These are phyloP conservation scores for Electrophaes corylata DNA, from an alignment of 2,888 invertebrate genomes.

Conservation along the genomic window DNA sequence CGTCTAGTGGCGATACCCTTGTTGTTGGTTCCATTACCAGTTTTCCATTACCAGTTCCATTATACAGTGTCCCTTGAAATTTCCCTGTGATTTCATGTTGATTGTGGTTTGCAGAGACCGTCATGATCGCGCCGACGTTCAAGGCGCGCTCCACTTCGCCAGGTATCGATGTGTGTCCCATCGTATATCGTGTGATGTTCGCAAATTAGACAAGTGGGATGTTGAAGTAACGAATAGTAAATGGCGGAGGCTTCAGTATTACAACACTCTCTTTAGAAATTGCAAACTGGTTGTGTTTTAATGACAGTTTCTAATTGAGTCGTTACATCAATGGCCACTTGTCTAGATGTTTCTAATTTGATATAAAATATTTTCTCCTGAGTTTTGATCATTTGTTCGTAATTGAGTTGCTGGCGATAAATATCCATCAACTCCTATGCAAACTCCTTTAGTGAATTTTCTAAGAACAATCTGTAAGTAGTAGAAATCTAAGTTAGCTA, in stretches of 20 bases:
- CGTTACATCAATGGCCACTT: constrained; percentile 4
- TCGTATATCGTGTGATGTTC: constrained; percentile 41
- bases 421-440: not conserved
- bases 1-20: not conserved
- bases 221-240: constrained; percentile 4
- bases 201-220: constrained; percentile 27
- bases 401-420: not conserved
- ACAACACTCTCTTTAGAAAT: not conserved
- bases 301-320: not conserved
- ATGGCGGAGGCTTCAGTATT: not conserved
- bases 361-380: constrained; percentile 22
- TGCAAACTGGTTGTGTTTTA: not conserved
- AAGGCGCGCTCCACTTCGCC: constrained; percentile 90
- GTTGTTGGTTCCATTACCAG: not conserved
- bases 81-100: constrained; percentile 39
- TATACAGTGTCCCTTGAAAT: not conserved
- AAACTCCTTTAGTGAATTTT: not conserved
- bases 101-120: constrained; percentile 86
- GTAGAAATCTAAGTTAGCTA: not conserved
- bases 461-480: not conserved
- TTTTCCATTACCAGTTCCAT: no score
- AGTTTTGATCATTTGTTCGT: constrained; percentile 2
- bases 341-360: constrained; percentile 19
- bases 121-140: constrained; percentile 91
- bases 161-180: constrained; percentile 80